Base-by-base conservation (phyloP, 1,140 invertebrate species). In the Bemisia tabaci region DNA sequence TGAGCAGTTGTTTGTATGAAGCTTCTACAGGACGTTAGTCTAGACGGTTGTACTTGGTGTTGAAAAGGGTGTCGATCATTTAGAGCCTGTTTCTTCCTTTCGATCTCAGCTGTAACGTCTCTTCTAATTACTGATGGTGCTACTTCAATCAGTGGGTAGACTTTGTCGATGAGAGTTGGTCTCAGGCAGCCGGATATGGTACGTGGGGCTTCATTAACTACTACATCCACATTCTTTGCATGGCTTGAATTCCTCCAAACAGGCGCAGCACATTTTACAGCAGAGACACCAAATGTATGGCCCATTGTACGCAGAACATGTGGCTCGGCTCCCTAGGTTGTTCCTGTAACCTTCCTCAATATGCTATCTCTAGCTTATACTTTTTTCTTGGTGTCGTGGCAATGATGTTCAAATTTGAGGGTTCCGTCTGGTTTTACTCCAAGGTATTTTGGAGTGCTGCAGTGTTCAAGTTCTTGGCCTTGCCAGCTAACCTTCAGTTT, bases 111-210 rank as follows among this genome's bases (percentile, higher is more conserved):
- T n/a, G n/a, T 23, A 26, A 62, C 61, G 25, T 65, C 2, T 25
- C 64, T 5, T 59, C 64, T 65, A 11, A 62, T 66, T n/a, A 23
- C 23, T 62, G 65, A 25, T 2, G 65, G 65, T 2, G 65, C 60
- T 26, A 66, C 60, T 2, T 26, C 65, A 12, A 24, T 26, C 5
- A 66, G 22, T 5, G 27, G 24, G 9, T 62, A 67, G n/a, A 67
- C 22, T 22, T 64, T 22, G 11, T 9, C 23, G n/a, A 26, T 17
- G 22, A 26, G 23, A 5, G 61, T 64, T 2, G 61, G 58, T 68
- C 12, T 68, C 12, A 68, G 39, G 24, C 62, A 64, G 22, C 63
- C 67, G 12, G 59, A 59, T 12, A 68, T 65, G 17, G 59, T 68
- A 2, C 63, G 26, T 48, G 58, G 48, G 0, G 39, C 58, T 60